These are phyloP conservation scores for Pseudomyrmex dendroicus DNA, from an alignment of 1,140 invertebrate species.

Conservation along the genomic window DNA sequence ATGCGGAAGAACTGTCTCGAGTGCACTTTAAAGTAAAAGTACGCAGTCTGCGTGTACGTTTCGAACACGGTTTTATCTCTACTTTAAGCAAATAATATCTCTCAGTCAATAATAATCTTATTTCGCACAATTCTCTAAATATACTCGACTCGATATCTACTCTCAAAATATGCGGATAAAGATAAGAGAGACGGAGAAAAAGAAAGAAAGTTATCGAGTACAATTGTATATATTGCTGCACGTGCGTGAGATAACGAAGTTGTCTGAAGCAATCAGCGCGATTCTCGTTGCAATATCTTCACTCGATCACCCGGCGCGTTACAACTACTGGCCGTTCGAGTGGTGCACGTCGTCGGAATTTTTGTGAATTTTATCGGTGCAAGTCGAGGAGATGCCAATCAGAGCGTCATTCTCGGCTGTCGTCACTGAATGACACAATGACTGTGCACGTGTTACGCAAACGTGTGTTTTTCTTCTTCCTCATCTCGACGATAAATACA, in stretches of 20 bases:
- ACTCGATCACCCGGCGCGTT: constrained; percentile 1
- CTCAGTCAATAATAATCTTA: background rate
- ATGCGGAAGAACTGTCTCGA: background rate
- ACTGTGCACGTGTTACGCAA: constrained; percentile 3
- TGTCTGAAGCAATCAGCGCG: constrained; percentile 34
- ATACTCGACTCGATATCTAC: background rate
- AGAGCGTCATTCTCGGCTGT: background rate
- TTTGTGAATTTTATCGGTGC: constrained; percentile 28
- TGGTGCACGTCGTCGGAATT: background rate
- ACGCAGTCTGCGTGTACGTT: too few relatives aligned
- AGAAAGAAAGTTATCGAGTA: background rate
- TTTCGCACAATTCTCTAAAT: background rate
- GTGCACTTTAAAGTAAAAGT: background rate
- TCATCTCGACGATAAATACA: too few relatives aligned
- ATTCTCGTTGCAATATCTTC: constrained; percentile 6
- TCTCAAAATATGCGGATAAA: too few relatives aligned
- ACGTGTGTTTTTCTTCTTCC: background rate
- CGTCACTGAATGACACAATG: constrained; percentile 4
- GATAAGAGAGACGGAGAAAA: background rate
- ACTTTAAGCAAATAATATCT: too few relatives aligned
- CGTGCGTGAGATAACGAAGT: constrained; percentile 33
- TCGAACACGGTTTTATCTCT: constrained; percentile 6
- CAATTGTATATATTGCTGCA: constrained; percentile 15
- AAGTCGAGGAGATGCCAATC: constrained; percentile 3
- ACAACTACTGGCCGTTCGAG: constrained; percentile 23